Evolutionary conservation across 2,797 vertebrate species (phyloP).

Genomic region (Intellagama lesueurii): DNA sequence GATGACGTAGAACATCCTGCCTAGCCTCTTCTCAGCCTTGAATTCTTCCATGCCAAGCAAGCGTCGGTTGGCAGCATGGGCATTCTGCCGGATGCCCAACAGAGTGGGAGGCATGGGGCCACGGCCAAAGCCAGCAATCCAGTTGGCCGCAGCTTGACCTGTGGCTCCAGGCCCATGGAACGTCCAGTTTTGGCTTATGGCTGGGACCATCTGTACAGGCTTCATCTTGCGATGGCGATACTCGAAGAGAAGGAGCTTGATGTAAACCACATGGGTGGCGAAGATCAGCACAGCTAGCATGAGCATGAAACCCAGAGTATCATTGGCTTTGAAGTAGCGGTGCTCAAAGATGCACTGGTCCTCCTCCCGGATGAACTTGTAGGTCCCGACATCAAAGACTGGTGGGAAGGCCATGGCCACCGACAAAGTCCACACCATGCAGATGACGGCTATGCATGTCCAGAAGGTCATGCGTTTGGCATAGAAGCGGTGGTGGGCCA

Average conservation of each 20-base stretch:
- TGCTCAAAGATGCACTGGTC: conserved; percentile 94
- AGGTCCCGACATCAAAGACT: conserved; percentile 90
- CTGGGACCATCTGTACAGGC: conserved; percentile 91
- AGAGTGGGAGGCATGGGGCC: conserved; percentile 92
- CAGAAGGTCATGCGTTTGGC: conserved; percentile 93
- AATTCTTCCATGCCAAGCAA: conserved; percentile 92
- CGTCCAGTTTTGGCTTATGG: conserved; percentile 94
- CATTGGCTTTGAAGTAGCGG: conserved; percentile 92
- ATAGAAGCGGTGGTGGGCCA: conserved; percentile 92
- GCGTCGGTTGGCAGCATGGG: conserved; percentile 89
- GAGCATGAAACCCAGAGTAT: conserved; percentile 91
- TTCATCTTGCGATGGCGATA: conserved; percentile 95
- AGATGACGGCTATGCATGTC: conserved; percentile 91
- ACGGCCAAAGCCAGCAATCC: conserved; percentile 91
- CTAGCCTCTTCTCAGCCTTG: conserved; percentile 90
- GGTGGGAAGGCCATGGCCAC: conserved; percentile 93
- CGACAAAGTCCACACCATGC: conserved; percentile 92
- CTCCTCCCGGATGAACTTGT: conserved; percentile 92
- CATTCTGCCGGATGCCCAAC: conserved; percentile 90
- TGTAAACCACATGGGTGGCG: conserved; percentile 91
- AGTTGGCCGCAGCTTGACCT: conserved; percentile 91
- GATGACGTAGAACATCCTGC: conserved; percentile 93
- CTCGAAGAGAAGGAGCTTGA: conserved; percentile 91
- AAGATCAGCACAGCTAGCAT: conserved; percentile 91
- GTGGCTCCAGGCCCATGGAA: conserved; percentile 92